Evolutionary conservation across 1,140 invertebrate species (phyloP), one percentile per base, ranked within the genome.

Genomic region (Drosophila malerkotliana): DNA sequence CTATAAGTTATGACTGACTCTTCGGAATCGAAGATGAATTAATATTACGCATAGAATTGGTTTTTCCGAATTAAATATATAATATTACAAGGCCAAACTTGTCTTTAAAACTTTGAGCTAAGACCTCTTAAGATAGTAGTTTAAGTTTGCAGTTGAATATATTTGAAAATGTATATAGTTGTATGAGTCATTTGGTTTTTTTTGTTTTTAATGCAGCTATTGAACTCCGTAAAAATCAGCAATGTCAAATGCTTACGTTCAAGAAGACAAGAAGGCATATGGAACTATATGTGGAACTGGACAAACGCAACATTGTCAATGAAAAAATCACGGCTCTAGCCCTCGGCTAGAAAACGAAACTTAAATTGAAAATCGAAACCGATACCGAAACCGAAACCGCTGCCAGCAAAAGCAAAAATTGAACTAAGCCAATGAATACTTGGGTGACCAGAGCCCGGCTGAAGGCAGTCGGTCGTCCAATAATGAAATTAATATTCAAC

Each of bases 401-500:
- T 51, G 72, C 56, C 62, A 61, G 32, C 73, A 74, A 74, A 59
- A 48, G 59, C 56, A 54, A 61, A 77, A 77, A 53, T 64, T 32
- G 28, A 77, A 81, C 79, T 68, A 57, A 80, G 49, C 44, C 21
- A 77, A 58, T 24, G 45, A 76, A 30, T 51, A 55, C 47, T 69
- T 71, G 62, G 62, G 72, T 63, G 61, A 56, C 30, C 58, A 61
- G 15, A 57, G 48, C 51, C 30, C 32, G 67, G 45, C 59, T 61
- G 63, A 81, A 83, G 66, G 74, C 67, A 68, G 44, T 28, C 18
- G 39, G 6, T 28, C 64, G 54, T 59, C 56, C 76, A 67, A 71
- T 15, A 47, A 68, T 59, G 45, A 12, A 62, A 87, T 87, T 87
- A 79, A 88, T 83, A 87, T 87, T 67, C 82, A 34, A 28, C 24